Evolutionary conservation across 2,113 vertebrate species (phyloP).

Genomic region (pig (Sus scrofa)): T2T-Sscrofa CM000812.6:46295501-46296000

Average conservation of each 20-base stretch:
- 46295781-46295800: neutral
- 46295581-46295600: neutral
- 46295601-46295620: neutral
- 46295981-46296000: neutral
- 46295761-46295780: neutral
- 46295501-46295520: neutral
- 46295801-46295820: conserved; percentile 37
- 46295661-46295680: neutral
- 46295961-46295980: conserved; percentile 16
- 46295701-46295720: neutral
- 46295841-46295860: conserved; percentile 30
- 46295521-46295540: neutral
- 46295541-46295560: neutral
- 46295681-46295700: neutral
- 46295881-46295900: conserved; percentile 19
- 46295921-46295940: conserved; percentile 44
- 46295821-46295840: neutral
- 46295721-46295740: neutral
- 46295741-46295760: neutral
- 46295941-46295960: neutral
- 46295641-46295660: neutral
- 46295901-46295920: conserved; percentile 21
- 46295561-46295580: neutral
- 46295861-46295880: neutral
- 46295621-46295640: neutral